Percentiles rank a stretch among this genome's conserved stretches.
Conservation (phyloP, 1,140 invertebrate genomes). For the Pseudomyrmex flavicornis region DNA sequence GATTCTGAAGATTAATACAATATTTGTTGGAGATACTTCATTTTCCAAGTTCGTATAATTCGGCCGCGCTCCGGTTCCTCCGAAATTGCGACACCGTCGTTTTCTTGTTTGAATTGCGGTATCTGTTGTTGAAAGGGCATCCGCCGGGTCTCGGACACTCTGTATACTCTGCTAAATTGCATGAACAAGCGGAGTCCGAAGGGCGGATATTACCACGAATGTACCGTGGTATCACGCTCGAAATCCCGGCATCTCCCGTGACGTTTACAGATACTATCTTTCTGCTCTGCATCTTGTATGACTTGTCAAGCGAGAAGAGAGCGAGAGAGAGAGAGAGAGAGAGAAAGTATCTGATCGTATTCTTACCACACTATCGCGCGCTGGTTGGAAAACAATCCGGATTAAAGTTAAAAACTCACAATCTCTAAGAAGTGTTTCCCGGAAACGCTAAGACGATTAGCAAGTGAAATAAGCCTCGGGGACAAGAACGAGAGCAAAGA, state of each 20-base stretch:
- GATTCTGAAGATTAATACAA: too few relatives aligned
- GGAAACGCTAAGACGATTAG: conserved; percentile 36
- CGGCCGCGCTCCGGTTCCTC: background rate
- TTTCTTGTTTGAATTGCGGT: conserved; percentile 51
- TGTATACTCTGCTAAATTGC: conserved; percentile 63
- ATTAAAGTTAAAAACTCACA: conserved; percentile 45
- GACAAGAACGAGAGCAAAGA: background rate
- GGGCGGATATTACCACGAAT: conserved; percentile 47
- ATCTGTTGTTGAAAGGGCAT: conserved; percentile 58
- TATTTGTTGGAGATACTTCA: background rate
- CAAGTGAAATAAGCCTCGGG: conserved; percentile 7
- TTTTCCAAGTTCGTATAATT: conserved; percentile 22
- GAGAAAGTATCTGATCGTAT: background rate
- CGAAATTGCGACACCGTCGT: conserved; percentile 35
- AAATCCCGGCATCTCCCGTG: conserved; percentile 10
- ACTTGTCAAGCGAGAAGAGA: conserved; percentile 17
- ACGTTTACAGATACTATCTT: conserved; percentile 13
- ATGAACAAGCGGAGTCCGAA: conserved; percentile 53
- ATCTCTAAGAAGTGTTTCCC: conserved; percentile 10
- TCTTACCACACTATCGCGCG: background rate
- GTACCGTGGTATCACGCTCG: conserved; percentile 22
- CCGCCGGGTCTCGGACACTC: conserved; percentile 31
- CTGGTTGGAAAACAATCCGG: background rate
- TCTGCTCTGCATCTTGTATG: conserved; percentile 8
- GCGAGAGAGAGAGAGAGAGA: too few relatives aligned